phyloP scores from a whole-genome alignment of 2,113 vertebrate genomes.

The Festucalex cinctus region DNA sequence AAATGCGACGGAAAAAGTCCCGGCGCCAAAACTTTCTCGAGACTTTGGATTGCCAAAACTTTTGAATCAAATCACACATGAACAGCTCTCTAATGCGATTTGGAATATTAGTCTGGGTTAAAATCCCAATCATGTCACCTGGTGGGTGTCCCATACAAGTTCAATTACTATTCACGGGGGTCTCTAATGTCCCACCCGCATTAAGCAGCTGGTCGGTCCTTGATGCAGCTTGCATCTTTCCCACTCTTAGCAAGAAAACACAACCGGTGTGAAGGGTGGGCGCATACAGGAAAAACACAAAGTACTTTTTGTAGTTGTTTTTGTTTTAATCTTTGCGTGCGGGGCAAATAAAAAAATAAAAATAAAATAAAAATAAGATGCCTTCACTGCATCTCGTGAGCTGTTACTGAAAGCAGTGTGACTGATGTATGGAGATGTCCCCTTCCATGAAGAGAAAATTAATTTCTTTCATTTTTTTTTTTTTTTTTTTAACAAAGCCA shows the following conservation, averaged over 20 bases:
- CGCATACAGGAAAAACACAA: not conserved
- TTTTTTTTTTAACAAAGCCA: slow-evolving; percentile 14
- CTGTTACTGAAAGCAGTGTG: slow-evolving; percentile 24
- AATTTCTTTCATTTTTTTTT: slow-evolving; percentile 22
- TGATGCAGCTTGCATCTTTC: slow-evolving; percentile 40
- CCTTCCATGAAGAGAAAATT: slow-evolving; percentile 39
- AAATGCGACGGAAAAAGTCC: slow-evolving; percentile 77
- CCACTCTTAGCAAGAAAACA: slow-evolving; percentile 25
- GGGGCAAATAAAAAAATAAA: slow-evolving; percentile 25
- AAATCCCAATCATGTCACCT: slow-evolving; percentile 88
- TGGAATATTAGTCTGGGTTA: slow-evolving; percentile 80
- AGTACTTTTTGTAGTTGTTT: not conserved
- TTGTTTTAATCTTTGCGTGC: slow-evolving; percentile 6
- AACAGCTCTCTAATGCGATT: slow-evolving; percentile 75
- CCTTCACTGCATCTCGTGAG: not conserved
- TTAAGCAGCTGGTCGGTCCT: slow-evolving; percentile 81
- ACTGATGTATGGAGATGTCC: slow-evolving; percentile 45
- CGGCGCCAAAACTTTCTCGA: slow-evolving; percentile 75
- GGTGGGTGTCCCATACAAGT: slow-evolving; percentile 94
- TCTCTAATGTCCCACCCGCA: slow-evolving; percentile 93
- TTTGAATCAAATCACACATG: slow-evolving; percentile 71
- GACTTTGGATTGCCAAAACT: slow-evolving; percentile 81
- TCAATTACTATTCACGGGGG: slow-evolving; percentile 85
- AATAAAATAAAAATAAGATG: slow-evolving; percentile 14
- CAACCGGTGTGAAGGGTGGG: slow-evolving; percentile 16